These are phyloP conservation scores for Epizoanthus stellaris DNA, from an alignment of 92 coral and sea anemone species.

Conservation along the genomic window DNA sequence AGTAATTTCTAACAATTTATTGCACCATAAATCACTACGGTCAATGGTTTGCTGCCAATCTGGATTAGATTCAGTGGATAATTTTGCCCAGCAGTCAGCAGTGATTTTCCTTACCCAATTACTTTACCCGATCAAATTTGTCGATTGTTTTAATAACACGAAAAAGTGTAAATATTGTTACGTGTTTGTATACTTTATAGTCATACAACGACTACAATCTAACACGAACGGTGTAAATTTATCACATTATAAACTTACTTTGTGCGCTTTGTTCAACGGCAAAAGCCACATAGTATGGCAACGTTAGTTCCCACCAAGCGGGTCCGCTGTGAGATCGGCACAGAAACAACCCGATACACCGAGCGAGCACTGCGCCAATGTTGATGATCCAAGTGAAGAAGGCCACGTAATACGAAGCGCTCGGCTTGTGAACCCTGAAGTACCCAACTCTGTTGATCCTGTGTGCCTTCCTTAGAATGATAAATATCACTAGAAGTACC, in stretches of 20 bases:
- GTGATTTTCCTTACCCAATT: too few species aligned
- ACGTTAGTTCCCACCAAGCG: not conserved
- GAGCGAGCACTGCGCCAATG: not conserved
- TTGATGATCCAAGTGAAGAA: conserved; percentile 4
- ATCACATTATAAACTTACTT: not conserved
- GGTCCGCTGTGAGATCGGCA: not conserved
- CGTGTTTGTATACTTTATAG: too few species aligned
- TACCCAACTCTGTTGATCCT: not conserved
- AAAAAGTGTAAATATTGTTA: too few species aligned
- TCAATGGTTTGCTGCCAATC: too few species aligned
- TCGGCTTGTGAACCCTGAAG: not conserved
- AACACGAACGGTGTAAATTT: not conserved
- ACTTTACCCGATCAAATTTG: too few species aligned
- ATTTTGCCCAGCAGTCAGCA: too few species aligned
- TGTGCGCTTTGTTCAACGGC: conserved; percentile 2
- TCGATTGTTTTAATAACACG: too few species aligned
- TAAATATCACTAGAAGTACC: not conserved
- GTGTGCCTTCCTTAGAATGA: not conserved
- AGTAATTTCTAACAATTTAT: too few species aligned
- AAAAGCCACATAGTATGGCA: not conserved
- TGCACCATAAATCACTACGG: too few species aligned
- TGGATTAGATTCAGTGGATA: too few species aligned
- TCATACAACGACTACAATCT: not conserved
- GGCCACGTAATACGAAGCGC: conserved; percentile 2
- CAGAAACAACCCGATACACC: not conserved